Conservation (phyloP, 2,797 vertebrate species). For the Dermochelys coriacea region DNA sequence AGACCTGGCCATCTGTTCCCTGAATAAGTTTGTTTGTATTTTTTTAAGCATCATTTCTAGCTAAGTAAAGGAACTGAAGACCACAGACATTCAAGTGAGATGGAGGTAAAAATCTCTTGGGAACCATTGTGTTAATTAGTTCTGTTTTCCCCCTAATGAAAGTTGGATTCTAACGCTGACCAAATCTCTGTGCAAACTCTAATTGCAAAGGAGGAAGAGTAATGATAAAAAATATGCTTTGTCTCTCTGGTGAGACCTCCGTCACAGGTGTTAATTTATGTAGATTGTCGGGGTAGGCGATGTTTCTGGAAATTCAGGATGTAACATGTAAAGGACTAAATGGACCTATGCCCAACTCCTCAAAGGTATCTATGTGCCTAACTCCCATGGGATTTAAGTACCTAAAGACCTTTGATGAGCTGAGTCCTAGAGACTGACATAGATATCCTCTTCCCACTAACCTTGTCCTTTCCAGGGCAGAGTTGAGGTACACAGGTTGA, state of each 20-base stretch:
- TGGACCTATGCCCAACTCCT: not conserved
- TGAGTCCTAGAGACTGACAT: not conserved
- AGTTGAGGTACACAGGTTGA: not conserved
- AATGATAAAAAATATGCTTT: constrained; percentile 58
- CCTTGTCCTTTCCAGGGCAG: not conserved
- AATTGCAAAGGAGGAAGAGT: constrained; percentile 15
- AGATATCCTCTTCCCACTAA: not conserved
- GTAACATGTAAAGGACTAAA: constrained; percentile 17
- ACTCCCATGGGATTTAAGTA: too few species aligned
- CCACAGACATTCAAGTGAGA: not conserved
- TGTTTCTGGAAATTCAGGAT: constrained; percentile 59
- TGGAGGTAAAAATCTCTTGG: not conserved
- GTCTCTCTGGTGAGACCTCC: constrained; percentile 18
- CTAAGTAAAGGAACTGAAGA: not conserved
- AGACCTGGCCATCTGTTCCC: not conserved
- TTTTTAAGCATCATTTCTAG: not conserved
- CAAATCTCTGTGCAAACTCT: not conserved
- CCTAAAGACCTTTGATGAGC: too few species aligned
- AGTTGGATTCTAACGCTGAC: not conserved
- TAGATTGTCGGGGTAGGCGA: constrained; percentile 33
- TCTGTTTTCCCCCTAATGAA: not conserved
- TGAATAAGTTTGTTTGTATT: not conserved
- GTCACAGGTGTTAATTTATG: constrained; percentile 20
- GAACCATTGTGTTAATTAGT: not conserved
- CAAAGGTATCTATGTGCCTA: too few species aligned